phyloP scores from a whole-genome alignment of 2,888 invertebrate species.

The Zygothrica quintamaculata region DNA sequence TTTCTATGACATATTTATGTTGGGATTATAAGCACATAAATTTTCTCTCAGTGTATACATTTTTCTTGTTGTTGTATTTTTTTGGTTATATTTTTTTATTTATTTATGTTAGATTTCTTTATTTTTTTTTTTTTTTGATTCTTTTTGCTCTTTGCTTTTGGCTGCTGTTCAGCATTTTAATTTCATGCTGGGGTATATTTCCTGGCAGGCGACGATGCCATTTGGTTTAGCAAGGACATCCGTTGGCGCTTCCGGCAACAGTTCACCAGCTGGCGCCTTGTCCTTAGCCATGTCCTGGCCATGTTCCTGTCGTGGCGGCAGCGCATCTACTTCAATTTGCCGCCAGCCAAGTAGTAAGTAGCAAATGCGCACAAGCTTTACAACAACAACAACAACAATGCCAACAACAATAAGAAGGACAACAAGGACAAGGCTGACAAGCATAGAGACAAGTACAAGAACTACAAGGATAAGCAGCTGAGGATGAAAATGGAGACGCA shows the following conservation, averaged over 20 bases:
- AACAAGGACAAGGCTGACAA: constrained; percentile 14
- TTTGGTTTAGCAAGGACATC: constrained; percentile 79
- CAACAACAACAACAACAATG: constrained; percentile 16
- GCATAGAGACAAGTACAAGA: constrained; percentile 22
- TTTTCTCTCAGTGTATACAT: constrained; percentile 11
- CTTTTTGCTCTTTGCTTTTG: constrained; percentile 6
- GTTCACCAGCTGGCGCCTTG: constrained; percentile 67
- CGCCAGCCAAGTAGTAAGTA: constrained; percentile 42
- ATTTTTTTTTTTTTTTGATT: constrained; percentile 4
- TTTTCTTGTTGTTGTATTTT: too few species aligned
- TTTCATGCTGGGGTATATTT: constrained; percentile 75
- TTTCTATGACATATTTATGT: neutral
- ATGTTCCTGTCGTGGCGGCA: constrained; percentile 46
- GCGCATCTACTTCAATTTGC: constrained; percentile 50
- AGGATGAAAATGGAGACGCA: neutral
- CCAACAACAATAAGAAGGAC: constrained; percentile 14
- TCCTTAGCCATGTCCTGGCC: constrained; percentile 41
- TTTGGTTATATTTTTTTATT: constrained; percentile 10
- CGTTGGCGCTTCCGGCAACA: constrained; percentile 75
- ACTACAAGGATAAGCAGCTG: constrained; percentile 5
- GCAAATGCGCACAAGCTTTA: constrained; percentile 21
- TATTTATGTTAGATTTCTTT: neutral
- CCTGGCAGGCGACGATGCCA: constrained; percentile 68
- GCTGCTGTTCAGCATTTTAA: constrained; percentile 59
- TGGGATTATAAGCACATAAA: neutral